Evolutionary conservation across 2,797 vertebrate species (phyloP).

Genomic region (Capromys pilorides): DNA sequence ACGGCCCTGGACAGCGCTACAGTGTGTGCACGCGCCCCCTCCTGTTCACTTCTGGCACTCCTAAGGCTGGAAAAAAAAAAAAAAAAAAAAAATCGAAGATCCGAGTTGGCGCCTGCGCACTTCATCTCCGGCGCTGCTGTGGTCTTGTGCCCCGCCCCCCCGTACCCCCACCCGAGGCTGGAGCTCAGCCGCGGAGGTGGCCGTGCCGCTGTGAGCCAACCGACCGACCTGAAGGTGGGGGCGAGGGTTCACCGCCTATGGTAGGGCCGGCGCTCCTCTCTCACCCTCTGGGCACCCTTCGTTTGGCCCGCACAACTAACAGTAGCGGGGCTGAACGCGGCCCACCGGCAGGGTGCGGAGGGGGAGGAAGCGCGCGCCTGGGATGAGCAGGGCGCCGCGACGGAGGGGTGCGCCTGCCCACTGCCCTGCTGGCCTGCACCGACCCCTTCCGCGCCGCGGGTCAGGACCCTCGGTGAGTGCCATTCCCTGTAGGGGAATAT

Average conservation of each 20-base stretch:
- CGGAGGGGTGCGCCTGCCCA: constrained; percentile 47
- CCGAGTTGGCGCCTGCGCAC: constrained; percentile 71
- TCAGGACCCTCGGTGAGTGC: constrained; percentile 69
- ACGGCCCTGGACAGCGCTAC: constrained; percentile 39
- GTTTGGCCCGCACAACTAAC: constrained; percentile 35
- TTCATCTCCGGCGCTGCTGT: constrained; percentile 62
- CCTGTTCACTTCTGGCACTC: constrained; percentile 44
- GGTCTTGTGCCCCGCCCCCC: constrained; percentile 71
- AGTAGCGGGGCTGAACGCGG: constrained; percentile 44
- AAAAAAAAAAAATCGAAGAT: background rate
- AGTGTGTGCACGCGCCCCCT: constrained; percentile 67
- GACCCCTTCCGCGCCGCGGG: constrained; percentile 1
- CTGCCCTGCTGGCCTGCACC: background rate
- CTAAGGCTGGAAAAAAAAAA: background rate
- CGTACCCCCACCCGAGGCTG: background rate
- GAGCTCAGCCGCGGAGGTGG: background rate
- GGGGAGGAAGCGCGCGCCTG: constrained; percentile 14
- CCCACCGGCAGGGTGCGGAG: constrained; percentile 59
- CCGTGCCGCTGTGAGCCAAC: background rate
- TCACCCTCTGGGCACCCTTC: background rate
- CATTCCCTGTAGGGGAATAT: background rate
- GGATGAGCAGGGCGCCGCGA: background rate
- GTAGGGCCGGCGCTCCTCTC: background rate
- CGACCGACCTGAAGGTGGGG: constrained; percentile 38
- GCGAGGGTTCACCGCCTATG: background rate